Base-by-base conservation (phyloP, 1,140 invertebrate genomes). In the Bombus huntii region DNA sequence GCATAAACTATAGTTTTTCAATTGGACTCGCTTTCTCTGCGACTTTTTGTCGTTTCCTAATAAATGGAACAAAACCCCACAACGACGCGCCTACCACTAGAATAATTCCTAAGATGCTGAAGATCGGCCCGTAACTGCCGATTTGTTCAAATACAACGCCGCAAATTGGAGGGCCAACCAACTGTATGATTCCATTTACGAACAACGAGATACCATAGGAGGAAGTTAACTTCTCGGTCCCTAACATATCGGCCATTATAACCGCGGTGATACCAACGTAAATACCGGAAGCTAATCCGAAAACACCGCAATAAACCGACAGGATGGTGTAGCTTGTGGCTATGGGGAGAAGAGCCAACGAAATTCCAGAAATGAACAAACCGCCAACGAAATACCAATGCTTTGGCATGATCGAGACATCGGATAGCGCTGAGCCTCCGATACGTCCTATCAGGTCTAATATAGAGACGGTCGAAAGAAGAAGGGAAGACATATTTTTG, bases 201-300 rank as follows among this genome's bases (percentile, higher is more conserved):
- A 98, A 98, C 9, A 98, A 94, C 83, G 97, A 98, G 44, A 98
- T 98, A 10, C 98, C 98, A 90, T 98, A 98, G 0, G 97, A 98
- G 0, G 97, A 98, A 78, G 97, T 97, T 5, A 98, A 92, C n/a
- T 97, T 95, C 88, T 98, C 98, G 2, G 97, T 97, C 1, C 98
- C 98, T 3, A 98, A 92, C 96, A 98, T 97, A 93, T 98, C 97
- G 0, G 97, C 97, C 97, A 98, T 98, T 1, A 98, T 97, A 44
- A 98, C 97, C 4, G 98, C 97, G 2, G 97, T 98, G 2, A 98
- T 97, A 28, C 98, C 98, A 0, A 98, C 97, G 92, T 98, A 98
- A n/a, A 97, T 96, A n/a, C 98, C 98, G 0, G 98, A 98, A 15
- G 97, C 96, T 8, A 98, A 93, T 1, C 98, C 98, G 92, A 98